Conservation (phyloP, 1,140 invertebrate species). For the Drosophila aff. region DNA sequence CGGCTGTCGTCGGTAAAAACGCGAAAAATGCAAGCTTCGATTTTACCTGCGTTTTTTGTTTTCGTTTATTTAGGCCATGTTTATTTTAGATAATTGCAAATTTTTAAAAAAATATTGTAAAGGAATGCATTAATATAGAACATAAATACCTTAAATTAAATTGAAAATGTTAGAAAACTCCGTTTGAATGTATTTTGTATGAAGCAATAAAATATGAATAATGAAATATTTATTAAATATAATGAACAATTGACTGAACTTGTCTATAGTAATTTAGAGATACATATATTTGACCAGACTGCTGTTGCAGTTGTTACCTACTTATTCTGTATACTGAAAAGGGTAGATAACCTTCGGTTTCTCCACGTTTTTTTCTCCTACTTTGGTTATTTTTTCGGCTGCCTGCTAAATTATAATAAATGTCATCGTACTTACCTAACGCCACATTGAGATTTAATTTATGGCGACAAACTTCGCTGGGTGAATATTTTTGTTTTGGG, state of each 20-base stretch:
- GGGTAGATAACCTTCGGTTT: constrained; percentile 9
- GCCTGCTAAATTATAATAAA: constrained; percentile 76
- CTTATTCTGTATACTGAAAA: background rate
- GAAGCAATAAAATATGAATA: background rate
- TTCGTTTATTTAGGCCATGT: background rate
- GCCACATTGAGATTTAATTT: constrained; percentile 77
- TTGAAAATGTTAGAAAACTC: no score
- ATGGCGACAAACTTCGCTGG: constrained; percentile 68
- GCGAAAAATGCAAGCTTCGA: background rate
- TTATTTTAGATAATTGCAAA: constrained; percentile 1
- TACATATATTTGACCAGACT: no score
- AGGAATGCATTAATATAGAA: background rate
- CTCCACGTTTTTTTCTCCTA: constrained; percentile 4
- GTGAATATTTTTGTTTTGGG: constrained; percentile 28
- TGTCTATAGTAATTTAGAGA: background rate
- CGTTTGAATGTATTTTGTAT: no score
- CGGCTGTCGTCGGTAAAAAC: background rate
- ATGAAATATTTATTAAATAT: background rate
- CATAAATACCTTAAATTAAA: no score
- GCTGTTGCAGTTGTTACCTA: background rate
- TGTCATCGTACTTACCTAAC: constrained; percentile 67
- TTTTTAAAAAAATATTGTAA: background rate
- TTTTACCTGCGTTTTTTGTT: background rate
- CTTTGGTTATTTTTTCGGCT: constrained; percentile 20
- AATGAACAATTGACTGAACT: no score